Evolutionary conservation across 2,888 invertebrate genomes (phyloP).

Genomic region (Agelastica alni): DNA sequence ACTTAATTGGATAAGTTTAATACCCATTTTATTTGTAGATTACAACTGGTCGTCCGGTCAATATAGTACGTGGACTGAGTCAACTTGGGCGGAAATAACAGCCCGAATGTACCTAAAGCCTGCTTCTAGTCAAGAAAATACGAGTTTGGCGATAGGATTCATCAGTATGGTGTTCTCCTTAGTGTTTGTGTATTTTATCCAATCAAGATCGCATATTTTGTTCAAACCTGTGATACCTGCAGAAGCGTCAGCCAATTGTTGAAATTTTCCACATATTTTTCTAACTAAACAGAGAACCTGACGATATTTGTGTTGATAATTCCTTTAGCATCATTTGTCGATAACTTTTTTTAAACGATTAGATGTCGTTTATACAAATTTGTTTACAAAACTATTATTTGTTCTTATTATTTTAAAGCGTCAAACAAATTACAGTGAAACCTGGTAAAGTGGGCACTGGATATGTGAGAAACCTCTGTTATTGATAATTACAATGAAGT

Average conservation of each 20-base stretch:
- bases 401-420: too few species aligned
- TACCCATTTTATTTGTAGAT: slow-evolving; percentile 56
- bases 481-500: too few species aligned
- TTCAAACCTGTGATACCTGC: slow-evolving; percentile 48
- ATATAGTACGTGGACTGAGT: slow-evolving; percentile 90
- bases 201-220: slow-evolving; percentile 58
- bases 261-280: too few species aligned
- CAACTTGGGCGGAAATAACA: slow-evolving; percentile 76
- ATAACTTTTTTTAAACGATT: too few species aligned
- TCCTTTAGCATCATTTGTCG: too few species aligned
- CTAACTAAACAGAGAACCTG: too few species aligned
- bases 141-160: slow-evolving; percentile 62
- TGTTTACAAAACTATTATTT: too few species aligned
- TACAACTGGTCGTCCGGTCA: slow-evolving; percentile 76
- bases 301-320: too few species aligned
- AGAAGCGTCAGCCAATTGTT: slow-evolving; percentile 44
- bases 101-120: slow-evolving; percentile 81
- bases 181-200: slow-evolving; percentile 60
- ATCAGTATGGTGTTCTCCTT: slow-evolving; percentile 59
- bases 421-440: too few species aligned
- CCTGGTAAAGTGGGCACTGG: too few species aligned
- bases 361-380: too few species aligned
- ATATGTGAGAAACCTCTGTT: too few species aligned
- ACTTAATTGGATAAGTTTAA: not conserved
- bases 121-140: slow-evolving; percentile 62